These are phyloP conservation scores for Sinelater perroti DNA, from an alignment of 2,888 invertebrate genomes.

Conservation along the genomic window DNA sequence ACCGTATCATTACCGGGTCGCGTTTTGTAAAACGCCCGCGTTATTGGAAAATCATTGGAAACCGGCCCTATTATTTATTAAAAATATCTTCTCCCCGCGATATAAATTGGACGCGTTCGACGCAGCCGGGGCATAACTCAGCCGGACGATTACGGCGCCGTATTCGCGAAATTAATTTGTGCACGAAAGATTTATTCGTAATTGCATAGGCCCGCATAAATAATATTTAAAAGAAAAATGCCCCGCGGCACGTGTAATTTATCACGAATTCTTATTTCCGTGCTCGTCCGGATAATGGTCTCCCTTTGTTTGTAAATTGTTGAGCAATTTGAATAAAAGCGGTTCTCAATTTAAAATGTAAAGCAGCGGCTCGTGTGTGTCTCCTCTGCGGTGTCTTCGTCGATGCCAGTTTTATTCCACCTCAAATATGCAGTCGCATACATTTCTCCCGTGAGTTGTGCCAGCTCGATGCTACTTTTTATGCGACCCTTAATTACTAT, in stretches of 20 bases:
- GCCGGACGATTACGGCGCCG: constrained; percentile 10
- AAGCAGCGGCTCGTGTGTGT: constrained; percentile 25
- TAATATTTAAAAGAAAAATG: constrained; percentile 24
- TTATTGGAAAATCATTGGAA: constrained; percentile 26
- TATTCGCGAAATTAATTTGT: constrained; percentile 19
- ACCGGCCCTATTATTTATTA: constrained; percentile 17
- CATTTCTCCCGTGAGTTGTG: too few relatives aligned
- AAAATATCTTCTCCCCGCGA: constrained; percentile 19
- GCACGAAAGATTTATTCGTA: constrained; percentile 20
- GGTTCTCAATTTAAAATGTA: constrained; percentile 35
- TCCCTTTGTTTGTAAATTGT: constrained; percentile 36
- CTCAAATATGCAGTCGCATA: too few relatives aligned
- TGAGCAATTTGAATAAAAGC: constrained; percentile 38
- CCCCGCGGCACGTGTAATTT: constrained; percentile 27
- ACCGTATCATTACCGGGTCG: constrained; percentile 20
- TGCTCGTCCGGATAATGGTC: constrained; percentile 33
- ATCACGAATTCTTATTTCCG: constrained; percentile 36
- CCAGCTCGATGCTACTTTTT: too few relatives aligned
- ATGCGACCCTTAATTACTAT: too few relatives aligned
- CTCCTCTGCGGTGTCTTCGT: neutral
- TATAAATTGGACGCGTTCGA: constrained; percentile 4
- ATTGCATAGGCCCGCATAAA: constrained; percentile 15
- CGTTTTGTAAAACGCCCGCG: constrained; percentile 19
- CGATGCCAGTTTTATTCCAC: neutral
- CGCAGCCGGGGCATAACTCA: constrained; percentile 7